Conservation (phyloP, 1,140 invertebrate genomes). For the Caenorhabditis inopinata region DNA sequence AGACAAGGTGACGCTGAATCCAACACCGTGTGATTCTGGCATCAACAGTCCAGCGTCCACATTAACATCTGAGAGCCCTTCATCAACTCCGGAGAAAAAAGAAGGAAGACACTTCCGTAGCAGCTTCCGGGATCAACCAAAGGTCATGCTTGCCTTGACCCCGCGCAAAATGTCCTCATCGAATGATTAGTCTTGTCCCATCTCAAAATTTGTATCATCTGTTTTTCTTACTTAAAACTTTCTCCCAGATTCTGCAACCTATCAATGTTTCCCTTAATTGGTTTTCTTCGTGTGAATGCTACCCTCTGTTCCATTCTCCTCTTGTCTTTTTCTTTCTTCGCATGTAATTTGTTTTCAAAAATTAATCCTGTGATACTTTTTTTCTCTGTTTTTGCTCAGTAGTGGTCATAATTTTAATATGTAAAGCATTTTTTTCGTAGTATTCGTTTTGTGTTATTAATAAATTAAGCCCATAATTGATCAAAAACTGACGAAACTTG, state of each 20-base stretch:
- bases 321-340: neutral
- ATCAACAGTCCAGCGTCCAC: neutral
- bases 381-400: neutral
- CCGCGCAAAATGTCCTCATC: neutral
- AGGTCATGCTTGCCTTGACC: slow-evolving; percentile 15
- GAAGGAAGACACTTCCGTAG: neutral
- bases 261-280: neutral
- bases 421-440: neutral
- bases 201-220: too few species aligned
- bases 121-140: slow-evolving; percentile 23
- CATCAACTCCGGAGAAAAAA: neutral
- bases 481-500: too few species aligned
- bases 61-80: neutral
- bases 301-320: neutral
- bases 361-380: slow-evolving; percentile 22
- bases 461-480: neutral
- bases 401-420: neutral
- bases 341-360: slow-evolving; percentile 17
- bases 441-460: slow-evolving; percentile 20
- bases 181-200: neutral
- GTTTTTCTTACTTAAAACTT: too few species aligned
- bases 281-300: neutral
- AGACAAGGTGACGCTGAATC: neutral
- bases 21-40: neutral
- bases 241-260: neutral